A percentile compares a stretch with the other conserved stretches of the same genome.
Conservation (phyloP, 2,113 vertebrate species). For the Nycticryphes semicollaris region DNA sequence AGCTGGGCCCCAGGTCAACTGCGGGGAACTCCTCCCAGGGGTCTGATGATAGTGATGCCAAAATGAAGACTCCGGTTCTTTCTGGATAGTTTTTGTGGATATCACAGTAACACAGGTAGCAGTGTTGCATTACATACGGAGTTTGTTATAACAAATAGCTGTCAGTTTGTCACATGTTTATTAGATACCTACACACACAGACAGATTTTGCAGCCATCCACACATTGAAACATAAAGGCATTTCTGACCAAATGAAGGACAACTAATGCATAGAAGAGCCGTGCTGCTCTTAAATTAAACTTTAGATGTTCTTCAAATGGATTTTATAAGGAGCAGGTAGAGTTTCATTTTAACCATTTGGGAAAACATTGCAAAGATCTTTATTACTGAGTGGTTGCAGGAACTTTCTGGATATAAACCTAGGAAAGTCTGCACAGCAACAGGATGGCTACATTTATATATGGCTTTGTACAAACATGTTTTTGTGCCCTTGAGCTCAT, state of each 20-base stretch:
- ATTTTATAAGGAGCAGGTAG: constrained; percentile 24
- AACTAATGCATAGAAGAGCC: neutral
- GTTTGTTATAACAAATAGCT: neutral
- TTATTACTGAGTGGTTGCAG: neutral
- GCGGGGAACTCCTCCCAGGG: neutral
- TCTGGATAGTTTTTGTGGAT: neutral
- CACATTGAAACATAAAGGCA: neutral
- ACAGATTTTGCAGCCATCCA: neutral
- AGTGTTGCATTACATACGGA: neutral
- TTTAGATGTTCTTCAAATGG: constrained; percentile 35
- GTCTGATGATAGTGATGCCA: neutral
- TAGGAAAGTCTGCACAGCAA: neutral
- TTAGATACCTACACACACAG: neutral
- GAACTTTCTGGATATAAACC: neutral
- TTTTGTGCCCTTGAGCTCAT: neutral
- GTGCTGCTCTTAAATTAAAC: neutral
- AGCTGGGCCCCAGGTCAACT: neutral
- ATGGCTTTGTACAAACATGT: neutral
- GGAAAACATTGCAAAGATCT: constrained; percentile 7
- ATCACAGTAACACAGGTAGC: neutral
- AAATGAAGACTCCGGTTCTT: neutral
- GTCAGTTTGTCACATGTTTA: neutral
- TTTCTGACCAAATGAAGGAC: neutral
- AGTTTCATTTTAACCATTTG: constrained; percentile 23
- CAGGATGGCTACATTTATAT: neutral